Evolutionary conservation across 2,113 vertebrate species (phyloP), one percentile per base, ranked within the genome.

Genomic region (Labeo rohita): DNA sequence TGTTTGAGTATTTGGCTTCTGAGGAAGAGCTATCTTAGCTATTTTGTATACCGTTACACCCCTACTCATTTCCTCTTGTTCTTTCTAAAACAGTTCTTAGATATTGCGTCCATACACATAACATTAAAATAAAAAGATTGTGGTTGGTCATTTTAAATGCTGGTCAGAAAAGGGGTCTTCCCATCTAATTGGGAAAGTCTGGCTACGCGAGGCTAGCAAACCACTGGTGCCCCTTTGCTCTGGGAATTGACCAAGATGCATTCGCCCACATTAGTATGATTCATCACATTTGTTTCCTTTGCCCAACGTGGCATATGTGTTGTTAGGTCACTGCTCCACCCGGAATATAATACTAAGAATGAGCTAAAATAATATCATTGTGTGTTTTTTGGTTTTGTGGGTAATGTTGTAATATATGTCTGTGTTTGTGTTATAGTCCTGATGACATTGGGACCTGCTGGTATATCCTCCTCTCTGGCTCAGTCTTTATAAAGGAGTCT

Each of bases 401-500:
- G 21, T 66, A 28, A 23, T 68, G n/a, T 68, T 81, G 43, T 63
- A 59, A 39, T 47, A 3, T 85, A 7, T 78, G 54, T 73, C 6
- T 74, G 50, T 74, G n/a, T 79, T 4, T 87, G 47, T 83, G 16
- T 86, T 84, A 1, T n/a, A 91, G 91, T 63, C 96, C 96, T 73
- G 96, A 97, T 90, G 96, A 97, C 91, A 95, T 96, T 84, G 96
- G 96, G 59, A 96, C 95, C 91, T 97, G 96, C 93, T 97, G 96
- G 96, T 97, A 97, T 90, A 97, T 97, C 82, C 94, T 97, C 50
- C 95, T 97, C 21, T 97, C 96, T 87, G 96, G 96, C 21, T 97
- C 96, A 8, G 96, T 97, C 89, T 97, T 97, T 92, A 97, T 97
- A 90, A 97, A 97, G 91, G 96, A 97, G 75, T 97, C 96, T 74